These are phyloP conservation scores for Phasianus colchicus DNA, from an alignment of 2,113 vertebrate genomes.

Conservation along the genomic window DNA sequence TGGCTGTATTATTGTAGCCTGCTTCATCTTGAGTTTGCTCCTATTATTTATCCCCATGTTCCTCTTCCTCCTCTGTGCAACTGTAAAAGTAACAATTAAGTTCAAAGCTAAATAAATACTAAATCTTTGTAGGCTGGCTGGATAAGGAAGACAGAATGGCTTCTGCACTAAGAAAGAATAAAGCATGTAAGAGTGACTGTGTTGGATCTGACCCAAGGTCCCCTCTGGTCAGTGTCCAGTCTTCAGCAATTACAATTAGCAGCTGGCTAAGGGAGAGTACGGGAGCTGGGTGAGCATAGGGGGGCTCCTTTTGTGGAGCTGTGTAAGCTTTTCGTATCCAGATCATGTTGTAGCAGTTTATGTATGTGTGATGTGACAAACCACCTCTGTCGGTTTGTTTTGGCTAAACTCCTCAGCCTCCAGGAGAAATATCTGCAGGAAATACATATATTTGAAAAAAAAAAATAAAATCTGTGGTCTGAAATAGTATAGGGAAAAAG, in stretches of 20 bases:
- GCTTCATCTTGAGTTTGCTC: neutral
- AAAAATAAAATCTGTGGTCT: neutral
- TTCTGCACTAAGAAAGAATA: neutral
- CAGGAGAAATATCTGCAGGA: neutral
- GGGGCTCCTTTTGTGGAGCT: neutral
- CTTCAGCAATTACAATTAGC: neutral
- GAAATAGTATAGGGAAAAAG: neutral
- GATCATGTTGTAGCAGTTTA: neutral
- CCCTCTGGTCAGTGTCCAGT: accelerated
- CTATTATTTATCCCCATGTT: neutral
- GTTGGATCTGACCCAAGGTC: neutral
- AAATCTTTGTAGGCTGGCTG: neutral
- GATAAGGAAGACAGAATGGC: neutral
- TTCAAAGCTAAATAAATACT: neutral
- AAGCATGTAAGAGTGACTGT: neutral
- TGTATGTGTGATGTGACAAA: conserved; percentile 15
- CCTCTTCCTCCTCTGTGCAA: neutral
- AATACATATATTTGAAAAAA: neutral
- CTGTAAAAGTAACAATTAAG: neutral
- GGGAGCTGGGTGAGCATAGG: neutral
- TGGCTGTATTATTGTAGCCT: neutral
- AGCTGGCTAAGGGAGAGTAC: neutral
- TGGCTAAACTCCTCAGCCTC: neutral
- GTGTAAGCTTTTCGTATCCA: neutral
- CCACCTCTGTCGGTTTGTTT: conserved; percentile 13